Evolutionary conservation across 53 echinoderm and acorn worm genomes (phyloP), one percentile per base, ranked within the genome.

Genomic region (Patiria pectinifera): DNA sequence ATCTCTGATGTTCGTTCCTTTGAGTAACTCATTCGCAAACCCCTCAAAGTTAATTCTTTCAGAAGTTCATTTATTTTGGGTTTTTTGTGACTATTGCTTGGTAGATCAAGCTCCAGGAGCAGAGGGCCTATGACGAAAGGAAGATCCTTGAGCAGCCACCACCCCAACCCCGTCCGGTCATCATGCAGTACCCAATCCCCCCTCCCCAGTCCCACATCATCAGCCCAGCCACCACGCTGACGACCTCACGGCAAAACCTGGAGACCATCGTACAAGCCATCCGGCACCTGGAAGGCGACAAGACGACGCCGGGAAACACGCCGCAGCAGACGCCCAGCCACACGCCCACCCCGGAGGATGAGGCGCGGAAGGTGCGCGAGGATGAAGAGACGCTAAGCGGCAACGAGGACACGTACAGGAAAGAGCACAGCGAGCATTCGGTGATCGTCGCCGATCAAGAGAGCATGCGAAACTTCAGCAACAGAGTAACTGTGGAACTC

Each of bases 221-320:
- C 89, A 91, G 94, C 58, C 94, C 96, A 13, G 94, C 96, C 12
- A 97, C 96, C 84, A 85, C 94, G 19, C 81, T 90, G 13, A 97
- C 97, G 13, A 97, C 97, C 18, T 95, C 97, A 44, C 80, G 96
- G 78, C 97, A 96, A 83, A 99, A 99, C 91, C 94, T 99, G 91
- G 97, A 99, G 69, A 97, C 99, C 83, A 99, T 99, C 76, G 97
- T 96, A 49, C 96, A 99, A 92, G 99, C 99, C 63, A 99, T 99
- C 85, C 89, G 96, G 53, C 99, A 99, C 79, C 83, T 99, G 47
- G 99, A 99, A 70, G 99, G 99, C n/a, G 97, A 95, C 66, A 92
- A 93, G 16, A 82, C 94, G 45, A 97, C 97, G 7, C 97, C 97
- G 1, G 97, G 95, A 5, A 94, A 92, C 92, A 99, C 97, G 48